These are phyloP conservation scores for Sycobia sp. DNA, from an alignment of 1,140 invertebrate species.

Conservation along the genomic window DNA sequence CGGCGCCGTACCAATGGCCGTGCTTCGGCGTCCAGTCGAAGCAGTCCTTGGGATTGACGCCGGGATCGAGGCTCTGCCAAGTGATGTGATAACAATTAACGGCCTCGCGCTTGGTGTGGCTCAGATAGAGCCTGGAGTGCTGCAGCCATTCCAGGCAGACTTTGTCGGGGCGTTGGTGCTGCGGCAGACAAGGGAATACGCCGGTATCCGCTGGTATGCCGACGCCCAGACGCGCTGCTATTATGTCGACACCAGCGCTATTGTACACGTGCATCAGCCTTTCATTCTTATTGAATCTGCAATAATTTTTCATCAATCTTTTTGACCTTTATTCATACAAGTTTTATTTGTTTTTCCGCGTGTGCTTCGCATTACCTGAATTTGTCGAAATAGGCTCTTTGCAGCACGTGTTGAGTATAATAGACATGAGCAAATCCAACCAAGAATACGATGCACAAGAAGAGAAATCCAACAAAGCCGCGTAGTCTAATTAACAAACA, in stretches of 20 bases:
- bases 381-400: constrained; percentile 81
- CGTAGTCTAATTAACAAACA: constrained; percentile 71
- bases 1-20: constrained; percentile 82
- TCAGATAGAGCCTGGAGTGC: constrained; percentile 74
- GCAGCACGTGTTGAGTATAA: constrained; percentile 80
- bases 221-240: constrained; percentile 73
- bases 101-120: constrained; percentile 62
- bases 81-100: constrained; percentile 77
- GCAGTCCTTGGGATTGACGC: constrained; percentile 78
- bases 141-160: constrained; percentile 83
- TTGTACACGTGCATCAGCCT: constrained; percentile 76
- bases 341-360: background rate
- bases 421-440: constrained; percentile 82
- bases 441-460: constrained; percentile 79
- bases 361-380: constrained; percentile 60
- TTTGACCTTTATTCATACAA: background rate
- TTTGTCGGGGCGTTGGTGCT: constrained; percentile 64
- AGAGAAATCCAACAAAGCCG: constrained; percentile 79
- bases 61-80: constrained; percentile 75
- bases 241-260: constrained; percentile 71
- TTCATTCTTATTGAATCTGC: constrained; percentile 78
- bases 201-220: constrained; percentile 58
- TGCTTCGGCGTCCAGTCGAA: constrained; percentile 74
- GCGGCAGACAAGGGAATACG: constrained; percentile 73
- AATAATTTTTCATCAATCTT: background rate